phyloP scores from a whole-genome alignment of 2,888 invertebrate species.

The Troides aeacus region DNA sequence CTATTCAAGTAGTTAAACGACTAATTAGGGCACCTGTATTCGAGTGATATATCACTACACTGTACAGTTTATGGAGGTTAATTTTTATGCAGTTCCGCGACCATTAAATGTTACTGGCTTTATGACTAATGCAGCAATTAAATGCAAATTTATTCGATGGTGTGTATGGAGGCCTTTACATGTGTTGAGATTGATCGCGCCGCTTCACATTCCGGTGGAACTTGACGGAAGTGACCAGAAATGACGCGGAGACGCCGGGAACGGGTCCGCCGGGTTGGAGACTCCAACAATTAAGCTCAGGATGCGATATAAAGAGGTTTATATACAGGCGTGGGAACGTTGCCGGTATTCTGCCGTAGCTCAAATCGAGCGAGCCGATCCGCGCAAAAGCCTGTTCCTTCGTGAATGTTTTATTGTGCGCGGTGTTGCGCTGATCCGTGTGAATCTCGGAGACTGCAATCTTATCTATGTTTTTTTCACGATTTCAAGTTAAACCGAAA shows the following conservation, averaged over 20 bases:
- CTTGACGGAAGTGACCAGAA: conserved; percentile 25
- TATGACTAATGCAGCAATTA: conserved; percentile 3
- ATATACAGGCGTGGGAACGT: conserved; percentile 43
- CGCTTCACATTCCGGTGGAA: conserved; percentile 15
- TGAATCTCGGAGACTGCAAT: conserved; percentile 17
- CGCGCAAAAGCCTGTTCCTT: conserved; percentile 40
- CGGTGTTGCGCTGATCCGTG: conserved; percentile 20
- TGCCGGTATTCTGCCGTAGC: conserved; percentile 24
- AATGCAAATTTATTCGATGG: conserved; percentile 2
- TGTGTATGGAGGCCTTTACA: background rate
- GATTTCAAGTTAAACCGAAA: background rate
- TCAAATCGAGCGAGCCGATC: conserved; percentile 38
- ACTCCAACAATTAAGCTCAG: conserved; percentile 46
- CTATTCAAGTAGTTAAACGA: background rate
- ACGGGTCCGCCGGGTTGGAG: conserved; percentile 35
- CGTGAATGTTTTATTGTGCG: conserved; percentile 25
- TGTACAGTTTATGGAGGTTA: conserved; percentile 1
- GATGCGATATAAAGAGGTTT: conserved; percentile 45
- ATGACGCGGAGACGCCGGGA: conserved; percentile 22
- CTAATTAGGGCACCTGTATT: background rate
- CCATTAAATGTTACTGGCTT: background rate
- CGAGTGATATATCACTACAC: background rate
- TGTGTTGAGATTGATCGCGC: conserved; percentile 1
- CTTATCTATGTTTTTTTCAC: conserved; percentile 4
- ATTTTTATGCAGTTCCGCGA: conserved; percentile 9